Evolutionary conservation across 2,888 invertebrate species (phyloP), one percentile per base, ranked within the genome.

Genomic region (Diogma glabrata): DNA sequence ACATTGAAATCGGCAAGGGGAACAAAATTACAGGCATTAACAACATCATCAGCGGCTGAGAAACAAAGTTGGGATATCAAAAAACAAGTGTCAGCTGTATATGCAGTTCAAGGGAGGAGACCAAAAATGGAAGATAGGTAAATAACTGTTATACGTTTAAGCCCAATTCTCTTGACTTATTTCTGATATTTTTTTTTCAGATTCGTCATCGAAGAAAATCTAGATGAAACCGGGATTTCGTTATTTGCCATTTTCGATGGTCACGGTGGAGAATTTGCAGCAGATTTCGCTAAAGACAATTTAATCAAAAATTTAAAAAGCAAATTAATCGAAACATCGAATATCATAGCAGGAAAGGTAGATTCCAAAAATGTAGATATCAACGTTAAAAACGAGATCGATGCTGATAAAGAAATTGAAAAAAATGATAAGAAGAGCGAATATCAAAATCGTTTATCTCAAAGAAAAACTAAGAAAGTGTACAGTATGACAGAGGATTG

Each of bases 91-190:
- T 82, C 88, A 59, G 88, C 90, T 23, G 91, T 84, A 40, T 94
- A 87, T 70, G 93, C 94, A 23, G 81, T 95, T 55, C 87, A 91
- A 70, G 95, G 95, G 3, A 77, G 91, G 56, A 74, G 94, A 62
- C 82, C 86, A 55, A 85, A 85, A 58, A 95, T 95, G 94, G 95
- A 95, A 74, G 94, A 95, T 69, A 77, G n/a, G n/a, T n/a, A n/a
- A n/a, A n/a, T n/a, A n/a, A n/a, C n/a, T n/a, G n/a, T n/a, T n/a
- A n/a, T n/a, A n/a, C n/a, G n/a, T n/a, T n/a, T n/a, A n/a, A n/a
- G n/a, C n/a, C n/a, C n/a, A n/a, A n/a, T n/a, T n/a, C n/a, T n/a
- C n/a, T 45, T 48, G 22, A 26, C 19, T 43, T 24, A 14, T 24
- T 23, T 48, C 20, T 26, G 14, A 10, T 47, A 9, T 51, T 20